Evolutionary conservation across 2,113 vertebrate species (phyloP).

Genomic region (Rhegmatorhina hoffmannsi): DNA sequence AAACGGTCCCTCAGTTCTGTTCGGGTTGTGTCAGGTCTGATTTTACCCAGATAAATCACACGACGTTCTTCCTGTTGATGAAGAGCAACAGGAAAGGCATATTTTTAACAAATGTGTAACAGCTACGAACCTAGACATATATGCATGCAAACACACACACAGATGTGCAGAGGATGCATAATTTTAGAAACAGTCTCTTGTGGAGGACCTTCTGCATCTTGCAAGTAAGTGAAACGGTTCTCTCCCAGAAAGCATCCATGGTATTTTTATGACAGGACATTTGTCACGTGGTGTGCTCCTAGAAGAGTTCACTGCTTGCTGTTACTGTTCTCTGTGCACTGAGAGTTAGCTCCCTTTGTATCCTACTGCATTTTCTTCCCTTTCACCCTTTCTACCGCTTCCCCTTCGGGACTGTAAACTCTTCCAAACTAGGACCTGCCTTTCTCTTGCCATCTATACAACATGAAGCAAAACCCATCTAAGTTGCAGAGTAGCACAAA

Average conservation of each 20-base stretch:
- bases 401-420: neutral
- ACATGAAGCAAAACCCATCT: neutral
- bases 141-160: neutral
- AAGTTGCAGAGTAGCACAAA: neutral
- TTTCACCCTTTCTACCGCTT: neutral
- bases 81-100: slow-evolving; percentile 30
- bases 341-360: neutral
- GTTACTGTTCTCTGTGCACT: neutral
- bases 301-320: neutral
- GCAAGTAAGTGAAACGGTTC: neutral
- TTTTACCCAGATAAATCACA: slow-evolving; percentile 95
- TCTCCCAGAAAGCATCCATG: neutral
- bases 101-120: neutral
- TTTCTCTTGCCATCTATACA: neutral
- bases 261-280: neutral
- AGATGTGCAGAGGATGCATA: neutral
- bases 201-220: neutral
- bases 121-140: neutral
- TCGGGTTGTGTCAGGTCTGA: slow-evolving; percentile 90
- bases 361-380: neutral
- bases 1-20: slow-evolving; percentile 95
- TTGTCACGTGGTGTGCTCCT: neutral
- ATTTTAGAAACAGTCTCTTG: neutral
- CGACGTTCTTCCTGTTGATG: slow-evolving; percentile 91
- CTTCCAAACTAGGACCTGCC: neutral